phyloP scores from a whole-genome alignment of 2,888 invertebrate genomes.

The Patella ulyssiponensis region DNA sequence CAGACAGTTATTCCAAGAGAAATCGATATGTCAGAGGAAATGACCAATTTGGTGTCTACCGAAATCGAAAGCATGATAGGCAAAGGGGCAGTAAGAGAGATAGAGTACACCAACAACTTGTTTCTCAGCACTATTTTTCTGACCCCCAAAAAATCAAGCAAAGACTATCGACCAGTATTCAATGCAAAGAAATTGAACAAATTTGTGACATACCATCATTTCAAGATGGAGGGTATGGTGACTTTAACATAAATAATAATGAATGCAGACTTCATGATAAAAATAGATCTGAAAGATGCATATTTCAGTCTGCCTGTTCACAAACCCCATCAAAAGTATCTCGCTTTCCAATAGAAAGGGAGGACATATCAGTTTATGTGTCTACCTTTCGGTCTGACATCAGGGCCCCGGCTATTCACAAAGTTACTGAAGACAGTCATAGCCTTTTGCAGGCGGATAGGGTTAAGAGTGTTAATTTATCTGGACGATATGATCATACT shows the following conservation, averaged over 20 bases:
- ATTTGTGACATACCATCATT: constrained; percentile 23
- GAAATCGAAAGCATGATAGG: too few species aligned
- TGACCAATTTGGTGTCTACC: too few species aligned
- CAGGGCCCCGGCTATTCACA: constrained; percentile 21
- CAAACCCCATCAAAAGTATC: constrained; percentile 17
- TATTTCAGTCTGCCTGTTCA: constrained; percentile 30
- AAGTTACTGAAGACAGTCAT: constrained; percentile 29
- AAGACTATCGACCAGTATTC: constrained; percentile 24
- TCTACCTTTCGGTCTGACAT: constrained; percentile 27
- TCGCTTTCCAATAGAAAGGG: constrained; percentile 24
- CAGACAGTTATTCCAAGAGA: too few species aligned
- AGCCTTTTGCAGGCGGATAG: constrained; percentile 21
- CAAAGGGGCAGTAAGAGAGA: too few species aligned
- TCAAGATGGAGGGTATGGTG: constrained; percentile 22
- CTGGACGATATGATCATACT: too few species aligned
- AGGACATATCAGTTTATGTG: constrained; percentile 24
- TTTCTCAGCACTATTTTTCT: constrained; percentile 2
- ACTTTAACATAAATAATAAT: constrained; percentile 19
- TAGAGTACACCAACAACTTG: too few species aligned
- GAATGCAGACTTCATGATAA: constrained; percentile 24
- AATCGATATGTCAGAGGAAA: too few species aligned
- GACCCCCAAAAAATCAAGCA: constrained; percentile 15
- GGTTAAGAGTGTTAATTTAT: too few species aligned
- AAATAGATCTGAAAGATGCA: constrained; percentile 30
- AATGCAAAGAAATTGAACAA: constrained; percentile 23